Evolutionary conservation across 2,888 invertebrate genomes (phyloP), one percentile per base, ranked within the genome.

Genomic region (Orthonevra nobilis): DNA sequence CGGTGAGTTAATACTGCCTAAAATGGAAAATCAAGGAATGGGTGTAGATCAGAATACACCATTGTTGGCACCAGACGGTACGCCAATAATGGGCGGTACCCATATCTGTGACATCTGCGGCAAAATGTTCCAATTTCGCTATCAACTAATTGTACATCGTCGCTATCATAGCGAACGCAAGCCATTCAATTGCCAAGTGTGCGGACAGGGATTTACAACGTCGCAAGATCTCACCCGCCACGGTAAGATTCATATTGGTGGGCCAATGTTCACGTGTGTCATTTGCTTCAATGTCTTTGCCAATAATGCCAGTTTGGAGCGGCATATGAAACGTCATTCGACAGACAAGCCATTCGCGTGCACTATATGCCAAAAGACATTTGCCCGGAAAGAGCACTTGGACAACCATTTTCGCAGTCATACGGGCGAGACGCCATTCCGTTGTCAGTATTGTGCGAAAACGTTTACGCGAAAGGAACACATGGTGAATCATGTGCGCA

Each of bases 321-420:
- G 95, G 70, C 95, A 95, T 85, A 93, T 94, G 90, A 95, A 96
- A 87, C 91, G 95, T 50, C 92, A 95, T 86, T 92, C 94, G 2
- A 94, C 94, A 72, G 95, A 95, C 87, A 95, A 95, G 86, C 95
- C 95, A 2, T 95, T 95, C 86, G 94, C 93, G 75, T 96, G 96
- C 89, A 93, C 94, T 14, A 94, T 94, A 84, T 96, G 96, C 89
- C 95, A 94, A 82, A 96, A 96, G 88, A 94, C 94, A 19, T 96
- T 96, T 89, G 95, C 95, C 7, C 91, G 96, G 63, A 96, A 96
- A 87, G 96, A 96, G 86, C 96, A 96, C 87, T 91, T 96, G 81
- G 95, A 95, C 89, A 95, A 95, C 89, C 96, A 96, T 89, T 94
- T 95, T 84, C 91, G 96, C 86, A 91, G 95, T 81, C 92, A 95